phyloP scores from a whole-genome alignment of 2,888 invertebrate species.

The Linnaemya tessellans region DNA sequence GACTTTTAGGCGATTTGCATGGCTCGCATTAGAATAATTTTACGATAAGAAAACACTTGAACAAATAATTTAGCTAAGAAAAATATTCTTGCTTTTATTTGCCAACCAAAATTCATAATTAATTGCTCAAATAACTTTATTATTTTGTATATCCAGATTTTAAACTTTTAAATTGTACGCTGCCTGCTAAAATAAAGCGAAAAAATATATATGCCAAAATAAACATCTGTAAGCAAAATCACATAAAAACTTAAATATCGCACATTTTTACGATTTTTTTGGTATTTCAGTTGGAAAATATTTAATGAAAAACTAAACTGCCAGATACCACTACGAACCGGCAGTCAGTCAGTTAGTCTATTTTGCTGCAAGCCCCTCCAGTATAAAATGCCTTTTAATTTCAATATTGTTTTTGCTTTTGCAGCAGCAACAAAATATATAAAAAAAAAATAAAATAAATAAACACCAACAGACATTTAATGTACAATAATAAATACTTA shows the following conservation, averaged over 20 bases:
- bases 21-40: too few relatives aligned
- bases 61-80: too few relatives aligned
- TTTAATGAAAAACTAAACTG: conserved; percentile 47
- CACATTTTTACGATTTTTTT: conserved; percentile 37
- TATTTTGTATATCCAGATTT: not conserved
- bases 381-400: conserved; percentile 48
- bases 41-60: too few relatives aligned
- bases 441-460: too few relatives aligned
- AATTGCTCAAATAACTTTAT: not conserved
- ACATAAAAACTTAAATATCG: conserved; percentile 29
- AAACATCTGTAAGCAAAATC: conserved; percentile 43
- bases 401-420: conserved; percentile 56
- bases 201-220: conserved; percentile 49
- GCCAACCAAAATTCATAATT: not conserved
- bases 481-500: conserved; percentile 60
- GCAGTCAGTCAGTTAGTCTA: not conserved
- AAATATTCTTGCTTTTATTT: not conserved
- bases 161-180: not conserved
- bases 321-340: conserved; percentile 1
- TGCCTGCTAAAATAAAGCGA: not conserved
- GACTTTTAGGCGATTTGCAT: too few relatives aligned
- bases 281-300: conserved; percentile 31
- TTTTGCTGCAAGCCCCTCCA: not conserved
- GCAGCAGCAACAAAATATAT: conserved; percentile 30
- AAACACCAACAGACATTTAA: conserved; percentile 40